Evolutionary conservation across 2,113 vertebrate species (phyloP).

Genomic region (Neotoma lepida): DNA sequence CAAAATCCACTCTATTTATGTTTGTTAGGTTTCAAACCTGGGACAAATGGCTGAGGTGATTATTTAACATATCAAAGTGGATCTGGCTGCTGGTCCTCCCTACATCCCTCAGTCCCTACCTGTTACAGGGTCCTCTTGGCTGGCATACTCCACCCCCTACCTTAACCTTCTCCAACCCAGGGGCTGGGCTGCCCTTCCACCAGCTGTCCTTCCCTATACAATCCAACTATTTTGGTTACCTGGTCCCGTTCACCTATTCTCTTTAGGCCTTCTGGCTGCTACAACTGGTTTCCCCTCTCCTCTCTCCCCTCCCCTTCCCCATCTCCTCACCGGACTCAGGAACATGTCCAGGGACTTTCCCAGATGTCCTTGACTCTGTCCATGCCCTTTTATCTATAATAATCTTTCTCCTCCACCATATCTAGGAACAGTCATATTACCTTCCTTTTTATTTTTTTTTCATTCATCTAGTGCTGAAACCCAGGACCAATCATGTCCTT

Average conservation of each 20-base stretch:
- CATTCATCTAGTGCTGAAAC: not conserved
- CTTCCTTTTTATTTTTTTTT: too few species aligned
- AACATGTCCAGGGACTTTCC: too few species aligned
- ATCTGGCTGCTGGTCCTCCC: not conserved
- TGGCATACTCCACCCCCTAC: not conserved
- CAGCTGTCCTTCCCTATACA: not conserved
- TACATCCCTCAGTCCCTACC: not conserved
- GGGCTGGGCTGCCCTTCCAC: not conserved
- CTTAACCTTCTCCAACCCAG: not conserved
- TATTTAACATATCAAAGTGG: not conserved
- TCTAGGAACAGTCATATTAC: too few species aligned
- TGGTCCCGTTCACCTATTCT: not conserved
- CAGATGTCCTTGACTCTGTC: too few species aligned
- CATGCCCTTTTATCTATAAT: too few species aligned
- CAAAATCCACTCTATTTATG: conserved; percentile 48
- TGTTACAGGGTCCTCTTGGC: not conserved
- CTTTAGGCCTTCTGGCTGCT: not conserved
- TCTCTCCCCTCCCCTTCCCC: too few species aligned
- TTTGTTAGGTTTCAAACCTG: not conserved
- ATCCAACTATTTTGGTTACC: not conserved
- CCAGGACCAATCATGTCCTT: not conserved
- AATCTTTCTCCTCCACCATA: too few species aligned
- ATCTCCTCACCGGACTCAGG: too few species aligned
- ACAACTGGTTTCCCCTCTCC: not conserved
- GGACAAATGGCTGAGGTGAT: not conserved